Evolutionary conservation across 2,113 vertebrate species (phyloP).

Genomic region (Poeciliopsis prolifica): DNA sequence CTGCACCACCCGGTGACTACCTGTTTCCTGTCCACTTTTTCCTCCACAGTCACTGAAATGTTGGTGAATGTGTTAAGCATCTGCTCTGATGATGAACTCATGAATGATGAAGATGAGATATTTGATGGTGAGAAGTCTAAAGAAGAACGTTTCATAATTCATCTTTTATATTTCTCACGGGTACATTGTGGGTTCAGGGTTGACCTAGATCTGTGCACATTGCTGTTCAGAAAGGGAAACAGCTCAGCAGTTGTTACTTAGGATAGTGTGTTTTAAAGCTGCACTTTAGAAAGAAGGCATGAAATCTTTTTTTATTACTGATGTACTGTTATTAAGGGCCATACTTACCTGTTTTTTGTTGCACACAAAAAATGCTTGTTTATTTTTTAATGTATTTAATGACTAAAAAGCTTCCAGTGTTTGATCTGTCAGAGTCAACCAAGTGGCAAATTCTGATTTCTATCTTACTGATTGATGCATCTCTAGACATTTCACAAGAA

Average conservation of each 20-base stretch:
- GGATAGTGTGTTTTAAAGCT: background rate
- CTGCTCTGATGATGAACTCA: constrained; percentile 85
- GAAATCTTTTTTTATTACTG: too few relatives aligned
- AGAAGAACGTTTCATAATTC: background rate
- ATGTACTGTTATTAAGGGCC: background rate
- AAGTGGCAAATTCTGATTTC: background rate
- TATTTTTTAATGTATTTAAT: background rate
- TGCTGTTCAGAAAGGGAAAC: background rate
- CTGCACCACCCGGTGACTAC: background rate
- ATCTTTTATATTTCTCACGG: constrained; percentile 3
- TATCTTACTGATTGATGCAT: background rate
- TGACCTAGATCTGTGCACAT: background rate
- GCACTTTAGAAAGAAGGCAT: background rate
- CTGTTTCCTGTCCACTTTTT: constrained; percentile 1
- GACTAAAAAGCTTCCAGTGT: background rate
- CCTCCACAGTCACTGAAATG: constrained; percentile 83
- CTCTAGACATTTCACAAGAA: background rate
- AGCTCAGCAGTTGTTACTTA: background rate
- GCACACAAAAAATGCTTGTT: background rate
- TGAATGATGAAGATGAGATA: constrained; percentile 84
- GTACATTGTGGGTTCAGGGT: constrained; percentile 3
- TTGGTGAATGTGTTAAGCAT: constrained; percentile 86
- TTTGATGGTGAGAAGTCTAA: constrained; percentile 78
- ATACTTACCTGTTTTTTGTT: background rate
- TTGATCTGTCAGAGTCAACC: background rate